Base-by-base conservation (phyloP, 2,888 invertebrate species). In the Limnephilus marmoratus region DNA sequence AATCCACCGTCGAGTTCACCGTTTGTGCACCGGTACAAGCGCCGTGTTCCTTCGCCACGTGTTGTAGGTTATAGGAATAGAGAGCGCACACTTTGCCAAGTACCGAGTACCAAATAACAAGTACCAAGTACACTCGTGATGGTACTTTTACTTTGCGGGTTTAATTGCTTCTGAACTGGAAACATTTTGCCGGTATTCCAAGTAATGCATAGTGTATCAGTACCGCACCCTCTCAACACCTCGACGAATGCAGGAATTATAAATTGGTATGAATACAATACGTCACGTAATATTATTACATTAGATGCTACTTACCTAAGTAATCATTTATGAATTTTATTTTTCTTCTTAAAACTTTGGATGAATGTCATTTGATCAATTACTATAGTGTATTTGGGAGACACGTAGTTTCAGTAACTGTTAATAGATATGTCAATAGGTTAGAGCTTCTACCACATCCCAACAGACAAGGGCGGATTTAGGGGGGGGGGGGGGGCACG, bases 111-210 rank as follows among this genome's bases (percentile, higher is more conserved):
- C 68, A 68, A 68, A n/a, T 68, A 68, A 18, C 68, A 68, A 68
- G 68, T 24, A 68, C 68, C 18, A 68, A 49, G 49, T 49, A 49
- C 49, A 68, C 68, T 68, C 68, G 68, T 9, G 68, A 24, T 68
- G 24, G 68, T 83, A 24, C 34, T 24, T 83, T 83, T 83, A 83
- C 82, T 83, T 83, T 24, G 83, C 37, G 37, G 34, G 83, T 83
- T 83, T 83, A 83, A 83, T 83, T 83, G 83, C 83, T 83, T 83
- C 34, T n/a, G 68, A 68, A 68, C 68, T 24, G 68, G n/a, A 24
- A 68, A 68, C 68, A 68, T 24, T n/a, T n/a, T n/a, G 68, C 68
- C n/a, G 68, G 68, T 68, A 68, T 68, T 68, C n/a, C 68, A 68
- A 68, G 24, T 68, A 68, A 24, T 68, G 68, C 68, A 68, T n/a